Evolutionary conservation across 2,797 vertebrate species (phyloP), one percentile per base, ranked within the genome.

Genomic region (Helostoma temminkii): DNA sequence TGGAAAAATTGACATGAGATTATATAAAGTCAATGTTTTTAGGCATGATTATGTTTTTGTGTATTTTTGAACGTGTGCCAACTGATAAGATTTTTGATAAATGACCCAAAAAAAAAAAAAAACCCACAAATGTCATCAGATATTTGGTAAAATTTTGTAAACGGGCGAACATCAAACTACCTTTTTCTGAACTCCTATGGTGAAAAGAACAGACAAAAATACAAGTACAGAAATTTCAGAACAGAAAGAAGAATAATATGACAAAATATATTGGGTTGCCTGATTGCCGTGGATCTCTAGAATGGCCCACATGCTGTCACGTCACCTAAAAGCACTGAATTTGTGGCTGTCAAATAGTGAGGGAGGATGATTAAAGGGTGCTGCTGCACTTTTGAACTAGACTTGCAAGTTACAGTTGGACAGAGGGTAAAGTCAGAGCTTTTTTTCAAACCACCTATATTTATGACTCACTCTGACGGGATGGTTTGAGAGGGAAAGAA

Each of bases 391-490:
- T 63, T 22, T 41, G 18, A 59, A 47, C 24, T 8, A 0, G 1
- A 43, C 42, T n/a, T n/a, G 21, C 25, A 22, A 54, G 25, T 66
- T 69, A 66, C 11, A 4, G 37, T 5, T 16, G 11, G n/a, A 10
- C 4, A 6, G 42, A 68, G 28, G 24, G 3, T 53, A n/a, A 28
- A 66, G 15, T 34, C 0, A 0, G n/a, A 54, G 19, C 32, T 42
- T 61, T 11, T 16, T 9, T 41, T 50, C n/a, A 32, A 79, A 61
- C 19, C 39, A 5, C 12, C 30, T 43, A 6, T 43, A 1, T n/a
- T n/a, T 50, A 18, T 81, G 84, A 77, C 45, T 81, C 69, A 77
- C 22, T 48, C 26, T 47, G 45, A 46, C 34, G 10, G n/a, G 9
- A 15, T 22, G 19, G 15, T 56, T 25, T 19, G 37, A 43, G 49